Conservation (phyloP, 2,797 vertebrate species). For the Hapalemur alaotrensis region DNA sequence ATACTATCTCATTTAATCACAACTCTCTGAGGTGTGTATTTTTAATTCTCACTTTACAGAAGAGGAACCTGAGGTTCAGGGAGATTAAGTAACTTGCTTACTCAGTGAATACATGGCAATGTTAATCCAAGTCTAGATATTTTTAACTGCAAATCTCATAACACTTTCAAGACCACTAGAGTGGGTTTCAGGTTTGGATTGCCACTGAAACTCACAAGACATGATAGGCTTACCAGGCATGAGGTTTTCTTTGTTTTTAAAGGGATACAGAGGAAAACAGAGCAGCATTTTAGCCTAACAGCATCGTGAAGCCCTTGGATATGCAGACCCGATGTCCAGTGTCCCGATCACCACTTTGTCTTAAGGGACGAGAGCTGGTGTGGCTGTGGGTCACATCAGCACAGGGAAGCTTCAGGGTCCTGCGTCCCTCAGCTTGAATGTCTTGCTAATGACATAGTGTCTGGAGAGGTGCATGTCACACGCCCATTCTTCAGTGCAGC, state of each 20-base stretch:
- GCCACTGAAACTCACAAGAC: not conserved
- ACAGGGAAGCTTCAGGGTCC: not conserved
- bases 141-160: not conserved
- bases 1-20: not conserved
- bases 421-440: not conserved
- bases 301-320: not conserved
- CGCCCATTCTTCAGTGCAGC: not conserved
- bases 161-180: not conserved
- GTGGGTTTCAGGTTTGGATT: not conserved
- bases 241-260: not conserved
- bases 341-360: not conserved
- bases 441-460: not conserved
- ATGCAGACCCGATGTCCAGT: not conserved
- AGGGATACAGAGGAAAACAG: not conserved
- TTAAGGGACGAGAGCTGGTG: not conserved
- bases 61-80: not conserved
- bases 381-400: not conserved
- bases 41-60: not conserved
- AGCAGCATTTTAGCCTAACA: accelerated
- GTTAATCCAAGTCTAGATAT: not conserved
- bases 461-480: not conserved
- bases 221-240: not conserved
- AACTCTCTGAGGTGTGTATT: not conserved
- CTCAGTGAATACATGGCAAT: not conserved
- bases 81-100: not conserved